Evolutionary conservation across 2,888 invertebrate species (phyloP), one percentile per base, ranked within the genome.

Genomic region (Thecophora atra): DNA sequence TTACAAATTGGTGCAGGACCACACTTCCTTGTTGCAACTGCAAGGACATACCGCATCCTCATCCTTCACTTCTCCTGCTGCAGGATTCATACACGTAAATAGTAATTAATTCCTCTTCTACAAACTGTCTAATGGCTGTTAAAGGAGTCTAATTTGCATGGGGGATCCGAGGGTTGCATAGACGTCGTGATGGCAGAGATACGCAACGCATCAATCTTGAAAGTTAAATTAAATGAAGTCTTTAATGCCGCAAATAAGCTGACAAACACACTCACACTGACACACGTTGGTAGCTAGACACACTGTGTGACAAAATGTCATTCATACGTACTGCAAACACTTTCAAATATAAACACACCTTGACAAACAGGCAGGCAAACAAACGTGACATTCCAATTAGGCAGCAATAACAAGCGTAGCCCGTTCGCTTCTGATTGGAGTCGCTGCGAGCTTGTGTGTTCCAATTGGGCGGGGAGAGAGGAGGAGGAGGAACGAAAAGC

Each of bases 161-260:
- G n/a, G n/a, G n/a, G 37, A 37, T 37, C 37, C 37, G 37, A 37
- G 37, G 37, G 37, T 37, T 56, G 21, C 1, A 56, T 24, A 26
- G 28, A 19, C 62, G 17, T 62, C 52, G 52, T 52, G 47, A 13
- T 47, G 17, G 17, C 2, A 52, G 17, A 19, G 8, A 52, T 42
- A 11, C 24, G 21, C 24, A 8, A n/a, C 13, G n/a, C 7, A 21
- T 47, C 52, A 19, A 56, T 17, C 67, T 68, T 56, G 17, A 37
- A 42, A 42, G 67, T 24, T 21, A 56, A 68, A 56, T 68, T 56
- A 68, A 68, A 68, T 68, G 56, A 56, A 58, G 30, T 11, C 67
- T 58, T 68, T 42, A 56, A 44, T 30, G 56, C 28, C 6, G 19
- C 28, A 28, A 4, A 3, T 28, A 26, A 65, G 28, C 21, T 24